Evolutionary conservation across 1,140 invertebrate genomes (phyloP).

Genomic region (Panagrolaimus sp.): DNA sequence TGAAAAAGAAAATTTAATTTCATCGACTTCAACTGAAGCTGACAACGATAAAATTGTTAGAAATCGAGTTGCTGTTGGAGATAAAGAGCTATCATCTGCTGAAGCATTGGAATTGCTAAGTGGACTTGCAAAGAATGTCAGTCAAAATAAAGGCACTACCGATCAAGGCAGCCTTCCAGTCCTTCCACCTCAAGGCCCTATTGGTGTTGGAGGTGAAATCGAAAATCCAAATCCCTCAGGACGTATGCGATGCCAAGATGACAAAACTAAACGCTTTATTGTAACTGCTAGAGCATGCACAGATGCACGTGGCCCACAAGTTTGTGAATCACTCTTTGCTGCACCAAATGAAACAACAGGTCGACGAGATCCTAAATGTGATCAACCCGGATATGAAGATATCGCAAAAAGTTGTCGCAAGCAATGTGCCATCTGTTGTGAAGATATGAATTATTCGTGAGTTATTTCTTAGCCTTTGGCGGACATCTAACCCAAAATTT

Average conservation of each 20-base stretch:
- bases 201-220: background rate
- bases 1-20: too few species aligned
- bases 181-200: too few species aligned
- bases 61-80: background rate
- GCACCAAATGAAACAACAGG: slow-evolving; percentile 36
- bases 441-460: slow-evolving; percentile 41
- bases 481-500: too few species aligned
- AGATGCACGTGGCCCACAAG: slow-evolving; percentile 36
- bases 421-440: slow-evolving; percentile 46
- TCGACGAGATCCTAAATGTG: slow-evolving; percentile 37
- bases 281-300: slow-evolving; percentile 30
- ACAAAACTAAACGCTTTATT: slow-evolving; percentile 24
- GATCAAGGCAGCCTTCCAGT: too few species aligned
- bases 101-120: too few species aligned
- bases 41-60: slow-evolving; percentile 5
- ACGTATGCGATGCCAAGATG: slow-evolving; percentile 33
- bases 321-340: slow-evolving; percentile 33
- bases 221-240: background rate
- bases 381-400: slow-evolving; percentile 41
- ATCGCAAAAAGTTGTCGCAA: slow-evolving; percentile 44
- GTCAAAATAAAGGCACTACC: too few species aligned
- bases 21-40: background rate
- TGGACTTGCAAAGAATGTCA: too few species aligned
- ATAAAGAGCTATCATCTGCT: background rate
- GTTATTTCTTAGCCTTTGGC: too few species aligned